phyloP scores from a whole-genome alignment of 2,113 vertebrate genomes.

The Centropristis striata region DNA sequence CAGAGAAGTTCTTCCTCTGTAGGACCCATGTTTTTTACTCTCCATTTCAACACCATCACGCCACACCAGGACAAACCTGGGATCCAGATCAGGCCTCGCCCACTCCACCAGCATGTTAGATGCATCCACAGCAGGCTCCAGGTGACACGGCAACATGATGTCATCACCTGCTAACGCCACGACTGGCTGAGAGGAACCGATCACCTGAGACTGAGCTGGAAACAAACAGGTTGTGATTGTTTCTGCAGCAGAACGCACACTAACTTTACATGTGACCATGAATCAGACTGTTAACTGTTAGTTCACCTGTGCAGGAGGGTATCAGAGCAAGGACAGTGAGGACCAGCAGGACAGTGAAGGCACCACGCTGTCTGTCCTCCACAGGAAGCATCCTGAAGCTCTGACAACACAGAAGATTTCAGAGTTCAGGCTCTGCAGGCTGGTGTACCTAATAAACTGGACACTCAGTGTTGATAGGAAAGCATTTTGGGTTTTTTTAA shows the following conservation, averaged over 20 bases:
- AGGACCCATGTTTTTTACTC: neutral
- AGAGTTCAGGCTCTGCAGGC: no score
- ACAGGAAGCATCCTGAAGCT: conserved; percentile 2
- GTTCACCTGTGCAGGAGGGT: conserved; percentile 1
- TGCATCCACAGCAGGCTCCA: neutral
- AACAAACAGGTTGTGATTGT: accelerated
- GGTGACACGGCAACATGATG: neutral
- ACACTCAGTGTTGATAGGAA: no score
- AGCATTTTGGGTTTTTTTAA: no score
- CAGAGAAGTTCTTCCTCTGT: accelerated
- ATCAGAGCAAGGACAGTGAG: neutral
- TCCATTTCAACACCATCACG: accelerated
- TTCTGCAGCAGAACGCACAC: neutral
- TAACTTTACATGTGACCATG: neutral
- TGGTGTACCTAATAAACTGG: no score
- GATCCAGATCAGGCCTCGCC: neutral
- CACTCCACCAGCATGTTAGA: neutral
- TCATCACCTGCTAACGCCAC: conserved; percentile 12
- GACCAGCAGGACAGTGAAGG: conserved; percentile 8
- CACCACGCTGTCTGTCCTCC: neutral
- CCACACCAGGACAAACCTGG: neutral
- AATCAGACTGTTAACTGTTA: neutral
- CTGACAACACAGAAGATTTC: neutral
- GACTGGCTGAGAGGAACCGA: neutral
- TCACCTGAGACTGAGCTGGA: neutral